A percentile compares a stretch with the other conserved stretches of the same genome.
These are phyloP conservation scores for Tolypeutes matacus DNA, from an alignment of 2,797 vertebrate genomes.

Conservation along the genomic window DNA sequence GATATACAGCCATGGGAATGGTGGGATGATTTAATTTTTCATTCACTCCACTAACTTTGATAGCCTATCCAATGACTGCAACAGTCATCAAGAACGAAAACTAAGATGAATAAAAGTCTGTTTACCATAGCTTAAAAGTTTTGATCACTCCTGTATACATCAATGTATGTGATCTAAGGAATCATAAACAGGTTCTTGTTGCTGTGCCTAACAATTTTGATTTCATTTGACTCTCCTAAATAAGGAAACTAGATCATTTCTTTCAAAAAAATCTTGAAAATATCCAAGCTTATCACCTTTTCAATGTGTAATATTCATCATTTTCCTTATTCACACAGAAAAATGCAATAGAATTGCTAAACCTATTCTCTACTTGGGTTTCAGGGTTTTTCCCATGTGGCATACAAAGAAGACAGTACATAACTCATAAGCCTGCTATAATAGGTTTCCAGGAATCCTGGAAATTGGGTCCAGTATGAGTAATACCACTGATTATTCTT, in stretches of 20 bases:
- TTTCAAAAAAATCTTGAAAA: conserved; percentile 27
- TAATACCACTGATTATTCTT: conserved; percentile 1
- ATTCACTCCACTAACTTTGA: neutral
- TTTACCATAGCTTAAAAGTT: neutral
- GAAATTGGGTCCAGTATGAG: neutral
- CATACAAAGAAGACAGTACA: neutral
- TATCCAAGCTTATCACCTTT: neutral
- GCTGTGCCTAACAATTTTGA: neutral
- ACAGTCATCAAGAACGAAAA: neutral
- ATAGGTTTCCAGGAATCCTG: neutral
- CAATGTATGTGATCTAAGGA: neutral
- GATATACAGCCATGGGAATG: neutral
- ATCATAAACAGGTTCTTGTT: neutral
- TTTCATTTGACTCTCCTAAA: conserved; percentile 32
- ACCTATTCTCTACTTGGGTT: neutral
- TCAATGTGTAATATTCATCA: neutral
- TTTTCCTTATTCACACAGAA: neutral
- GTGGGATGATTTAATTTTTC: neutral
- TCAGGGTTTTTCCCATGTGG: neutral
- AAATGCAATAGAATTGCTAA: neutral
- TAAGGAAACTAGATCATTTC: conserved; percentile 18
- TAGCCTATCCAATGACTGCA: neutral
- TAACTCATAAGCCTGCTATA: neutral
- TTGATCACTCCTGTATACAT: neutral
- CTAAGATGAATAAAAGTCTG: neutral